A percentile compares a stretch with the other conserved stretches of the same genome.
These are phyloP conservation scores for Cheilosia scutellata DNA, from an alignment of 2,888 invertebrate genomes.

Conservation along the genomic window DNA sequence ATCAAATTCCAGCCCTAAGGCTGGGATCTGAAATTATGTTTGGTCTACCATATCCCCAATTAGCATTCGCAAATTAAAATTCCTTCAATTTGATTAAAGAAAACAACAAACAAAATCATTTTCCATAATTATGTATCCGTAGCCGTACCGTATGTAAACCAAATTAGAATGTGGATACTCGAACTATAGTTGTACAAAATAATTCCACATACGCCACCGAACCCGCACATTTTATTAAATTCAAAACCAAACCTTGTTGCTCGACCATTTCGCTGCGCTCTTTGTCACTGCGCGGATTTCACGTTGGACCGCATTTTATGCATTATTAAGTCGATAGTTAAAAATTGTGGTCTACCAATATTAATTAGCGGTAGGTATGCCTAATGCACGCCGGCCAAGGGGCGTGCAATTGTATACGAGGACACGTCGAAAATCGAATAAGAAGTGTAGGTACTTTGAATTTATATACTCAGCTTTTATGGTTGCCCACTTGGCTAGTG, in stretches of 20 bases:
- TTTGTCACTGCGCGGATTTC: constrained; percentile 9
- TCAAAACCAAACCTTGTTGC: constrained; percentile 29
- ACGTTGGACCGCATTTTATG: constrained; percentile 19
- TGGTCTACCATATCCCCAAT: background rate
- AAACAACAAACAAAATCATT: constrained; percentile 44
- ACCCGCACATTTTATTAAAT: constrained; percentile 21
- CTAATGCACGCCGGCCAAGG: background rate
- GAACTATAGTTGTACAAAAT: constrained; percentile 19
- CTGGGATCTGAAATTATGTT: background rate
- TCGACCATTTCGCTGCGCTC: constrained; percentile 14
- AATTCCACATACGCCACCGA: constrained; percentile 22
- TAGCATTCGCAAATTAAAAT: constrained; percentile 4
- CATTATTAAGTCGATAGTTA: constrained; percentile 37
- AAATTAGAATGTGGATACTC: constrained; percentile 24
- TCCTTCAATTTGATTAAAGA: constrained; percentile 44
- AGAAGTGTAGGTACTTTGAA: constrained; percentile 2
- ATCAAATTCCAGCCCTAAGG: too few relatives aligned
- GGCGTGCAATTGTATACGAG: background rate
- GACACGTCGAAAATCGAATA: background rate
- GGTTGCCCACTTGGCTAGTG: constrained; percentile 5
- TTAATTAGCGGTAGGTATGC: background rate
- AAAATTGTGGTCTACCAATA: constrained; percentile 45
- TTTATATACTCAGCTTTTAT: constrained; percentile 5
- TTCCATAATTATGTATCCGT: constrained; percentile 26
- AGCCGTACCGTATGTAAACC: constrained; percentile 4